These are phyloP conservation scores for Halisarca cf. caerulea DNA, from an alignment of 37 sponge, comb jelly and placozoan species.

Conservation along the genomic window DNA sequence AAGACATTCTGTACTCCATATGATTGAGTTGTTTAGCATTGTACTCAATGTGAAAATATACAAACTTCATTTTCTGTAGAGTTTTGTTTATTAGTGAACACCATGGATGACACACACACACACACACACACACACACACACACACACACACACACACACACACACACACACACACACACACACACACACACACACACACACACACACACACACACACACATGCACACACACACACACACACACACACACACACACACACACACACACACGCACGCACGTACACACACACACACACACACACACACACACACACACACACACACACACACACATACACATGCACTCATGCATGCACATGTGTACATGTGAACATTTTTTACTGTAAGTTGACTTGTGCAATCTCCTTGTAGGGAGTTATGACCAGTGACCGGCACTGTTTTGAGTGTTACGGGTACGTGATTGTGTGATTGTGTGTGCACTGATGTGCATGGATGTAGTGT, in stretches of 20 bases:
- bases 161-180: slow-evolving; percentile 18
- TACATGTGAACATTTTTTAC: background rate
- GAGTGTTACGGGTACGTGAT: slow-evolving; percentile 84
- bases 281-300: too few species aligned
- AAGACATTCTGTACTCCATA: too few species aligned
- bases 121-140: background rate
- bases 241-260: slow-evolving; percentile 24
- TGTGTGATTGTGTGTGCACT: too few species aligned
- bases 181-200: background rate
- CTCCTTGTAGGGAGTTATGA: slow-evolving; percentile 76
- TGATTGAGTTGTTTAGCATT: too few species aligned
- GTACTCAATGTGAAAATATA: too few species aligned
- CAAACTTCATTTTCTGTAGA: too few species aligned
- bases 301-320: background rate
- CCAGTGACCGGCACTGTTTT: slow-evolving; percentile 94
- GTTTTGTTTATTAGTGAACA: too few species aligned
- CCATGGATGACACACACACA: too few species aligned
- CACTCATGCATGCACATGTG: background rate
- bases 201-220: background rate
- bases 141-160: background rate
- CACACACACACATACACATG: background rate
- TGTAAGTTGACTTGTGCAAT: background rate
- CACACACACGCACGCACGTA: slow-evolving; percentile 1
- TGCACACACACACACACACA: slow-evolving; percentile 17
- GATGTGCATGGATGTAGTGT: too few species aligned